phyloP scores from a whole-genome alignment of 92 coral and sea anemone genomes.

The Palythoa heliodiscus region DNA sequence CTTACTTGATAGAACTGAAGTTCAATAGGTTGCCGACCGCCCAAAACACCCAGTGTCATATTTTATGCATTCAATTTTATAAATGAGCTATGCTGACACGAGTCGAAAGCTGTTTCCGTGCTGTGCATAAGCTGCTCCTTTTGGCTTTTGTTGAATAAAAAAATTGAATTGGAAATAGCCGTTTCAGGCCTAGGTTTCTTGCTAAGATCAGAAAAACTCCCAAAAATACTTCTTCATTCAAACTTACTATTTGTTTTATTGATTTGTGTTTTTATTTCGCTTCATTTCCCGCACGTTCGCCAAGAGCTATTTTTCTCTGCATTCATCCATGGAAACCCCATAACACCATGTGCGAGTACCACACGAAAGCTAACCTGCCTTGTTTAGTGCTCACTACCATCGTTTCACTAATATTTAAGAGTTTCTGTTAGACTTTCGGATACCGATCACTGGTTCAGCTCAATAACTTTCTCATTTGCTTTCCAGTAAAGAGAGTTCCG shows the following conservation, averaged over 20 bases:
- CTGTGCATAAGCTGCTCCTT: neutral
- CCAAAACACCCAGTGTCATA: slow-evolving; percentile 30
- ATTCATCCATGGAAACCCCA: slow-evolving; percentile 42
- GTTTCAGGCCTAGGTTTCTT: neutral
- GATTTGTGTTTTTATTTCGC: neutral
- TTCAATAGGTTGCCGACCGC: slow-evolving; percentile 27
- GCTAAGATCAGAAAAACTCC: neutral
- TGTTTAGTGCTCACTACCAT: neutral
- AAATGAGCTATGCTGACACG: slow-evolving; percentile 40
- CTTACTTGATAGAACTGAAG: slow-evolving; percentile 16
- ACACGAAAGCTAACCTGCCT: slow-evolving; percentile 30
- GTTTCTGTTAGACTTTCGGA: neutral
- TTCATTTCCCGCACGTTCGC: slow-evolving; percentile 42
- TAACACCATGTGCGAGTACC: slow-evolving; percentile 31
- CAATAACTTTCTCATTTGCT: slow-evolving; percentile 32
- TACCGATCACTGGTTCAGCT: neutral
- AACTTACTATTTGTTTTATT: neutral
- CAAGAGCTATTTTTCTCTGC: slow-evolving; percentile 15
- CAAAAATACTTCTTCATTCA: neutral
- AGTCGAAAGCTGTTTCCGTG: slow-evolving; percentile 21
- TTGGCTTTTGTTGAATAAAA: neutral
- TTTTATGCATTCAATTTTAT: slow-evolving; percentile 24
- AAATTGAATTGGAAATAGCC: neutral
- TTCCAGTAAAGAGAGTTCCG: slow-evolving; percentile 33
- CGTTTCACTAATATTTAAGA: slow-evolving; percentile 12